Conservation (phyloP, 2,888 invertebrate genomes). For the Scotopteryx bipunctaria region DNA sequence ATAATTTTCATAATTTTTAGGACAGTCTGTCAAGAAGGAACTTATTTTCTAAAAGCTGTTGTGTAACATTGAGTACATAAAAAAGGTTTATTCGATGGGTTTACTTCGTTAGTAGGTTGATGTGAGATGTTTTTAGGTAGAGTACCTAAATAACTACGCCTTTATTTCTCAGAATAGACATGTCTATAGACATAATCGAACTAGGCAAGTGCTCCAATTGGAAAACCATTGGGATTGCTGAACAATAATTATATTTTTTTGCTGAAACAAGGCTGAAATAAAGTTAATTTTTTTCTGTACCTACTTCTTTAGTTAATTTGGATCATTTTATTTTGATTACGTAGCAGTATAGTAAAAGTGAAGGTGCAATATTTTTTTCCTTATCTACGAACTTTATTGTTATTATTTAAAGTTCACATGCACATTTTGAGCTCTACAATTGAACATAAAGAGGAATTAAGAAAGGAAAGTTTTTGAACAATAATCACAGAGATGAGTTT, state of each 20-base stretch:
- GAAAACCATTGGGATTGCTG: neutral
- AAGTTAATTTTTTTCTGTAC: neutral
- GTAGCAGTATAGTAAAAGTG: slow-evolving; percentile 6
- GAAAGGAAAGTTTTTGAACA: slow-evolving; percentile 66
- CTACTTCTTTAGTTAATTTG: neutral
- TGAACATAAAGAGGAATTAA: slow-evolving; percentile 50
- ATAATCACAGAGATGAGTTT: slow-evolving; percentile 40
- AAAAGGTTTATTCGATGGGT: neutral
- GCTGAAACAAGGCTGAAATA: no score
- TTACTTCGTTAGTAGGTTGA: neutral
- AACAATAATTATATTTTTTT: slow-evolving; percentile 29
- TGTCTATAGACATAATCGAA: slow-evolving; percentile 6
- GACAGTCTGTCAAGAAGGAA: no score
- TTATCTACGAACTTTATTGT: slow-evolving; percentile 17
- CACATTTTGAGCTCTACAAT: slow-evolving; percentile 29
- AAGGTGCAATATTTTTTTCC: slow-evolving; percentile 4
- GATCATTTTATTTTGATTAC: neutral
- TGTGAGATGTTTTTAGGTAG: neutral
- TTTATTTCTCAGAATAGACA: slow-evolving; percentile 18
- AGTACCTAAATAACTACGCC: neutral
- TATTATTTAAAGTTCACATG: slow-evolving; percentile 40
- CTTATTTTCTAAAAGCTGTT: no score
- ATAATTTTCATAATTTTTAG: no score
- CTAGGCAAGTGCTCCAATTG: neutral
- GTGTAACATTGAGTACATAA: no score